Base-by-base conservation (phyloP, 2,888 invertebrate genomes). In the Tuta absoluta region DNA sequence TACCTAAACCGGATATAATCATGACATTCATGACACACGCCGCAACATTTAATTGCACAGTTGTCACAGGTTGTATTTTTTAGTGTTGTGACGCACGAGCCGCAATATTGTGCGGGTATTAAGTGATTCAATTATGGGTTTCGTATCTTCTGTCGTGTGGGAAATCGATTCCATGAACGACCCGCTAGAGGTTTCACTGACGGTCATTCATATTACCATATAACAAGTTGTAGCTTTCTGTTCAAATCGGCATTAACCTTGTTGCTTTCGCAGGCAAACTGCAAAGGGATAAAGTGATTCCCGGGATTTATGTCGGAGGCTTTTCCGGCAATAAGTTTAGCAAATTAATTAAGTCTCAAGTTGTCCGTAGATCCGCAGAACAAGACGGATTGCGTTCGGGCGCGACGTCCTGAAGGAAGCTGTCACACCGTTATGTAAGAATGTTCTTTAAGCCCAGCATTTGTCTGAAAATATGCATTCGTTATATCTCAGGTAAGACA, bases 331-430 rank as follows among this genome's bases (percentile, higher is more conserved):
- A 67, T 70, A 65, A 64, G 68, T 76, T 77, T 72, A 71, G 71
- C 70, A 77, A 78, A 79, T 78, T 77, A 79, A 79, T 79, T 76
- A 77, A 79, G 74, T 75, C 72, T 73, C 77, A 68, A 75, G 74
- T 76, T 76, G 75, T 73, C 71, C 67, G 68, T 61, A 64, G 58
- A 57, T 14, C 56, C 62, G 62, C 64, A 65, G 67, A 78, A 69
- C 69, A 77, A 78, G 78, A 79, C 71, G 69, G 71, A 79, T 78
- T 71, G 70, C 74, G 65, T 45, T 53, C 63, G 14, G 62, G 41
- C 45, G 62, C 48, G 41, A 33, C 10, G 24, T 51, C 33, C 48
- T 33, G n/a, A 12, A 38, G 14, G 49, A 19, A 17, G 12, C 56
- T 56, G 11, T 57, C 51, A 63, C 63, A 63, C 56, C 41, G 53